Evolutionary conservation across 2,797 vertebrate genomes (phyloP).

Genomic region (Typhlichthys eigenmanni): DNA sequence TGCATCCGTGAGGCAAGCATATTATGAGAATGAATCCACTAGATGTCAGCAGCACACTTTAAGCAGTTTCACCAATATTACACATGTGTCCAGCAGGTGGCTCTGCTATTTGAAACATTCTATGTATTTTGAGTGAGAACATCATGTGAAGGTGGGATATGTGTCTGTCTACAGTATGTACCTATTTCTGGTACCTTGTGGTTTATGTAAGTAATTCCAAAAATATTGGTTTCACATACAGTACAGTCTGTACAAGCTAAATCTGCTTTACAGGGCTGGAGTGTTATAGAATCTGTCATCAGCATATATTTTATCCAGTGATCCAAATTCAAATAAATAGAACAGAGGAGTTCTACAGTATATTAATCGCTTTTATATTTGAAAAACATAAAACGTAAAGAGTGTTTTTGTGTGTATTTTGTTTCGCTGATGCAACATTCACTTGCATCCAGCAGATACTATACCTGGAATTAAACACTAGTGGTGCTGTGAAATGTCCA

Average conservation of each 20-base stretch:
- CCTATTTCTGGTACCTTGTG: no score
- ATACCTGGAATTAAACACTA: background rate
- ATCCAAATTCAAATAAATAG: conserved; percentile 7
- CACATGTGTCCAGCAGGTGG: background rate
- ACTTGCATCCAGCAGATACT: background rate
- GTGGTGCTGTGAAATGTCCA: no score
- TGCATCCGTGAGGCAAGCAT: background rate
- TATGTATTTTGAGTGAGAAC: background rate
- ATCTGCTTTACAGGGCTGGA: background rate
- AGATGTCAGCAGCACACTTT: conserved; percentile 69
- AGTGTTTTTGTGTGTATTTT: background rate
- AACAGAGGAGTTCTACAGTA: background rate
- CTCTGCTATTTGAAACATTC: background rate
- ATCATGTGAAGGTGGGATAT: no score
- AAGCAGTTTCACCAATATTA: background rate
- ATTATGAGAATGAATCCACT: conserved; percentile 47
- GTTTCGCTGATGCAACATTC: background rate
- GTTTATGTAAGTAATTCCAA: no score
- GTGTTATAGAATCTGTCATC: conserved; percentile 57
- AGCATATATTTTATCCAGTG: conserved; percentile 52
- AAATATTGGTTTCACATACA: no score
- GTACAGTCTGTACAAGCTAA: no score
- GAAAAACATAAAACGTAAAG: no score
- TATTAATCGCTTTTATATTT: background rate
- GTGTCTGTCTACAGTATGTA: no score